Evolutionary conservation across 2,797 vertebrate species (phyloP), one percentile per base, ranked within the genome.

Genomic region (Nyctalus aviator): DNA sequence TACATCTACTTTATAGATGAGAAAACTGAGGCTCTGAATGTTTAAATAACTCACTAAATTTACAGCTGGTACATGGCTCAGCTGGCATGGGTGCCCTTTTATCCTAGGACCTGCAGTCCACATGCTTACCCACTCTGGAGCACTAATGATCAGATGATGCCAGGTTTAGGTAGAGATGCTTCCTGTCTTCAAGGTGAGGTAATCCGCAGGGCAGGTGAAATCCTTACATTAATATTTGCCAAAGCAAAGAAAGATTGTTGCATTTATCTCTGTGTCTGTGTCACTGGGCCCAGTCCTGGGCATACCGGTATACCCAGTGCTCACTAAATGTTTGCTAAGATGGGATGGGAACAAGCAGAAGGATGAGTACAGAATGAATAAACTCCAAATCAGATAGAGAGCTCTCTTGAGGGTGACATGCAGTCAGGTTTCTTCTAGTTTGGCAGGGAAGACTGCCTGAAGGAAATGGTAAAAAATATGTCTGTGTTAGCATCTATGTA

Each of bases 1-100:
- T 13, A 66, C 18, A 44, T 88, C 30, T 21, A 32, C 86, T 95
- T 93, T 77, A 71, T 3, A 95, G 57, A 88, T 7, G 81, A 64
- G 30, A 78, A 66, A 88, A 90, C 6, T n/a, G 76, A 92, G 76
- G 14, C 8, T 83, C 53, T 37, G 59, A 90, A 44, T 4, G 53
- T 81, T 93, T 93, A 32, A 59, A 48, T 68, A 57, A n/a, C 53
- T 88, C 53, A 62, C 32, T 11, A 59, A 14, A 14, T 84, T 91
- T 9, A n/a, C 25, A 66, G 53, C 18, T 64, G 68, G 18, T 72
- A 9, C 7, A 0, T 37, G 8, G 10, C 17, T n/a, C 18, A 72
- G 5, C 35, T 35, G 35, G 23, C 18, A 25, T 32, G 32, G 11
- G 35, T 23, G 35, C 37, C 10, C 15, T 44, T 35, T 35, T 46